These are phyloP conservation scores for Alosa sapidissima DNA, from an alignment of 2,797 vertebrate genomes.

Conservation along the genomic window DNA sequence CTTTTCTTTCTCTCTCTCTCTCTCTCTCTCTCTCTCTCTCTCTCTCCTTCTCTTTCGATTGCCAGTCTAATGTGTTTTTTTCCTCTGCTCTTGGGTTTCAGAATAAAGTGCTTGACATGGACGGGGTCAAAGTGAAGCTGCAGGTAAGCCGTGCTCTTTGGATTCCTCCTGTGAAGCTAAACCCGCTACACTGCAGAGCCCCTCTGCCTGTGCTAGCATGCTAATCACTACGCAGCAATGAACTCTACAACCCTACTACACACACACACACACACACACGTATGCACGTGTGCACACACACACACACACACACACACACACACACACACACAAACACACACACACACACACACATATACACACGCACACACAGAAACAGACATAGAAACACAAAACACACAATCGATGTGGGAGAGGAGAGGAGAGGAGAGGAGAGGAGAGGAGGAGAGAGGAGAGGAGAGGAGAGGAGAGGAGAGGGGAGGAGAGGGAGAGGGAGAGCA, in stretches of 20 bases:
- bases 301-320: background rate
- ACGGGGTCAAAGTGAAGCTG: constrained; percentile 91
- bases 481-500: background rate
- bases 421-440: background rate
- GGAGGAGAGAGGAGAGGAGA: too few species aligned
- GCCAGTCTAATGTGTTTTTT: background rate
- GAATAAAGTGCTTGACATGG: constrained; percentile 94
- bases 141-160: constrained; percentile 75
- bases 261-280: background rate
- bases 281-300: background rate
- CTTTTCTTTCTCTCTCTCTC: background rate
- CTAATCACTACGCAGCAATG: background rate
- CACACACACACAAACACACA: background rate
- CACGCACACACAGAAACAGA: too few species aligned
- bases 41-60: background rate
- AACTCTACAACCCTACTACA: background rate
- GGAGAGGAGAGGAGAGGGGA: too few species aligned
- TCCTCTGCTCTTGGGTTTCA: constrained; percentile 49
- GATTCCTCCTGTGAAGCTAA: background rate
- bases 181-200: background rate
- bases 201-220: background rate
- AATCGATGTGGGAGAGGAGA: too few species aligned
- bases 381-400: background rate
- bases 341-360: too few species aligned
- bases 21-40: background rate